phyloP scores from a whole-genome alignment of 2,888 invertebrate species.

The Thera britannica region DNA sequence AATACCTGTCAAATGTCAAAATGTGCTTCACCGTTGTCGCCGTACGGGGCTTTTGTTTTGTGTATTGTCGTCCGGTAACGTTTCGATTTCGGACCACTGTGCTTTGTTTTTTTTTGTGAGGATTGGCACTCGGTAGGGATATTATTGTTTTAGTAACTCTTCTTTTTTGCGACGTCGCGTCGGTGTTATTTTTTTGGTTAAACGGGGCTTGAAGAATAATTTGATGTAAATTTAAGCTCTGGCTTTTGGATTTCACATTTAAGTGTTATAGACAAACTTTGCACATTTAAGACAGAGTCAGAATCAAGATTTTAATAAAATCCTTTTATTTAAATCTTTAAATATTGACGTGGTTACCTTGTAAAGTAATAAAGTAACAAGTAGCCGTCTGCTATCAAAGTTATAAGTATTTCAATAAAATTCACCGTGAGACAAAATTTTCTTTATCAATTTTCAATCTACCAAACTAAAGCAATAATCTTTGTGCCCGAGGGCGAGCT shows the following conservation, averaged over 20 bases:
- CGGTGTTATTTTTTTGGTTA: constrained; percentile 1
- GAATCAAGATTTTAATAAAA: neutral
- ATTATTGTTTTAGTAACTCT: constrained; percentile 34
- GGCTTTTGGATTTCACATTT: neutral
- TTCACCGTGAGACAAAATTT: constrained; percentile 38
- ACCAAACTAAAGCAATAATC: constrained; percentile 38
- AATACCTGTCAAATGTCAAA: constrained; percentile 69
- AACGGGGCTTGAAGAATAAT: neutral
- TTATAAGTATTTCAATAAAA: constrained; percentile 35
- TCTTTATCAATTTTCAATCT: constrained; percentile 43
- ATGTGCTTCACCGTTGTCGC: constrained; percentile 51
- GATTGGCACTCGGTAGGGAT: constrained; percentile 39
- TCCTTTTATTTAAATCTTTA: neutral
- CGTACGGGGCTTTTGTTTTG: constrained; percentile 56
- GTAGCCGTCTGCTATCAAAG: constrained; percentile 26
- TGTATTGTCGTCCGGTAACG: constrained; percentile 56
- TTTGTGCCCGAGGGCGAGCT: constrained; percentile 34
- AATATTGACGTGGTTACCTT: neutral
- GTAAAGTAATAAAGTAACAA: neutral
- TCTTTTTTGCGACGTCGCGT: constrained; percentile 18
- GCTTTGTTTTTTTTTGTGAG: constrained; percentile 48
- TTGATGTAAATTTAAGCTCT: neutral
- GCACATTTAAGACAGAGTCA: neutral
- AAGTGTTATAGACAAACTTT: constrained; percentile 1
- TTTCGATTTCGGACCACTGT: constrained; percentile 56